Base-by-base conservation (phyloP, 2,888 invertebrate genomes). In the Globia sparganii region DNA sequence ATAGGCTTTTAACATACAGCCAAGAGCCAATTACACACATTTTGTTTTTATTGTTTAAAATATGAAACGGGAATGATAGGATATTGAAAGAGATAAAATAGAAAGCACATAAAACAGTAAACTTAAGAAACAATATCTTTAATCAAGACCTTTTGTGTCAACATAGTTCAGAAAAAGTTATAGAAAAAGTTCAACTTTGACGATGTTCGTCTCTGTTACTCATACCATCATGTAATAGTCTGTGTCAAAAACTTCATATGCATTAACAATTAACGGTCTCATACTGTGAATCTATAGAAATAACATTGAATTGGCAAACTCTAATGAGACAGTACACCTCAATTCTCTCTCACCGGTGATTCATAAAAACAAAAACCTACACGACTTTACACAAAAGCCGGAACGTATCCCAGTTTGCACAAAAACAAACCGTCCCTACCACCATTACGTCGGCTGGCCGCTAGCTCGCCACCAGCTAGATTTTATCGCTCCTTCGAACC, bases 401-500 rank as follows among this genome's bases (percentile, higher is more conserved):
- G 69, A 78, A 79, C 75, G 64, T 87, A 81, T 91, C 89, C 90
- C 78, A 80, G 68, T 69, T 69, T 61, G 80, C 76, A 64, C 62
- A 65, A 43, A 81, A 90, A 88, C 79, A 75, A 83, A 87, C 89
- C 85, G 80, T 69, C 90, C 90, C 92, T 89, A 73, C 78, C 76
- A 87, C 90, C 87, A 91, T 92, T 91, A 91, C 92, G 85, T 84
- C 85, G 77, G 77, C 85, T 87, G 90, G 90, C 89, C 90, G 89
- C 89, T 87, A 91, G 90, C 87, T 88, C 88, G 88, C 94, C 93
- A 93, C 93, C 93, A 91, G 95, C 95, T 93, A 95, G 96, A 96
- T 96, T 96, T 96, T 96, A 96, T 96, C 96, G 96, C 92, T 95
- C 94, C 96, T 96, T 92, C 95, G 93, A 94, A 94, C 96, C 96